phyloP scores from a whole-genome alignment of 2,888 invertebrate genomes.

The Tenthredo livida region DNA sequence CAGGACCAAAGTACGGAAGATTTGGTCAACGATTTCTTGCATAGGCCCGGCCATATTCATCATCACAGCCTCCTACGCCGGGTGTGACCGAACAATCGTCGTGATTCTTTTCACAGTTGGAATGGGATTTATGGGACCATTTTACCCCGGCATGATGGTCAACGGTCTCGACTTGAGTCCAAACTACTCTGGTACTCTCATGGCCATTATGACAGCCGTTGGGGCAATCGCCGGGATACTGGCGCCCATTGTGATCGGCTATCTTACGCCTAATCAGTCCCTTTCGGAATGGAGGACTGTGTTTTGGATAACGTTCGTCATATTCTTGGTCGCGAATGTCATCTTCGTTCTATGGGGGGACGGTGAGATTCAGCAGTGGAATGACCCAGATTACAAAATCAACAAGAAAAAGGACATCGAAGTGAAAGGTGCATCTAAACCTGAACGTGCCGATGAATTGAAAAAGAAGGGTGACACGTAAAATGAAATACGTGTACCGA shows the following conservation, averaged over 20 bases:
- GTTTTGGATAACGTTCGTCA: conserved; percentile 86
- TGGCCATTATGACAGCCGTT: conserved; percentile 85
- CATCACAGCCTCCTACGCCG: conserved; percentile 85
- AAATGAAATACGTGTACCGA: neutral
- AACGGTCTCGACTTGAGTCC: conserved; percentile 85
- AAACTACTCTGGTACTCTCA: conserved; percentile 84
- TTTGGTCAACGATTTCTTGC: conserved; percentile 85
- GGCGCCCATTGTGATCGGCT: conserved; percentile 83
- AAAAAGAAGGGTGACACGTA: neutral
- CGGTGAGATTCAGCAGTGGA: conserved; percentile 87
- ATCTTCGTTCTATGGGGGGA: conserved; percentile 84
- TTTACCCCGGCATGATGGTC: conserved; percentile 86
- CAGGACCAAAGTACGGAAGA: conserved; percentile 81
- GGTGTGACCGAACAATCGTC: conserved; percentile 81
- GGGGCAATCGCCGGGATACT: conserved; percentile 85
- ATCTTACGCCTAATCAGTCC: conserved; percentile 78
- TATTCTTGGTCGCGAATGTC: conserved; percentile 83
- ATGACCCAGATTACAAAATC: conserved; percentile 77
- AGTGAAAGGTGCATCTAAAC: neutral
- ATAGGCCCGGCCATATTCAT: conserved; percentile 85
- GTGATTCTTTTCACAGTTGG: conserved; percentile 84
- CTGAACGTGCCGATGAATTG: neutral
- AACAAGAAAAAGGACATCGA: neutral
- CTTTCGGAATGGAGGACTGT: conserved; percentile 81
- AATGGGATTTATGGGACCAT: conserved; percentile 86